A percentile compares a stretch with the other conserved stretches of the same genome.
These are phyloP conservation scores for Pollenia labialis DNA, from an alignment of 2,888 invertebrate species.

Conservation along the genomic window DNA sequence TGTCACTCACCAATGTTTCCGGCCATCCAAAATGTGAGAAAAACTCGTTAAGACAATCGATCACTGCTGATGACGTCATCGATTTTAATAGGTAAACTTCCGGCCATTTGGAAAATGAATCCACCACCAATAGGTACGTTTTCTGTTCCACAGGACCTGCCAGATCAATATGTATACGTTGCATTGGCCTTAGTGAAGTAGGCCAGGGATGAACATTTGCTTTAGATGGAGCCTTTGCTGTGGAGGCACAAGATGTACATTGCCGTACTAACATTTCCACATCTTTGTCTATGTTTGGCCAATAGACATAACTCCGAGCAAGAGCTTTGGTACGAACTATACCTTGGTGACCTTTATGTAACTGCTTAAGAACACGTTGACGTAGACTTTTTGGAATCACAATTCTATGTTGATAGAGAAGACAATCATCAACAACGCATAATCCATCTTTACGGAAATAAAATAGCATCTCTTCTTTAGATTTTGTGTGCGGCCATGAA, in stretches of 20 bases:
- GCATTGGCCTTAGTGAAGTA: conserved; percentile 43
- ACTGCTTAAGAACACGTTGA: conserved; percentile 60
- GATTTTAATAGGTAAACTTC: conserved; percentile 40
- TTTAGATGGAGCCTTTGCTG: conserved; percentile 39
- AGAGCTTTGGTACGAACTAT: conserved; percentile 76
- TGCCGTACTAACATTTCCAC: conserved; percentile 61
- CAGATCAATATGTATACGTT: conserved; percentile 58
- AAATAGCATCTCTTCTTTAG: not conserved
- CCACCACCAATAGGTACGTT: conserved; percentile 46
- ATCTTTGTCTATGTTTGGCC: conserved; percentile 76
- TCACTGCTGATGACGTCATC: conserved; percentile 45
- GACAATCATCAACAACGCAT: conserved; percentile 21
- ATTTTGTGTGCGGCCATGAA: not conserved
- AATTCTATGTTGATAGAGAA: conserved; percentile 38
- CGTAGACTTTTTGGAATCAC: conserved; percentile 20
- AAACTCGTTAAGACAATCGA: conserved; percentile 43
- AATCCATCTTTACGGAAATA: not conserved
- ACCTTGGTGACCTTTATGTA: conserved; percentile 76
- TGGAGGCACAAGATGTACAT: conserved; percentile 57
- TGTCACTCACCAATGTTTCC: conserved; percentile 69
- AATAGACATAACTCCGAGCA: conserved; percentile 76
- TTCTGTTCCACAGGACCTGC: conserved; percentile 53
- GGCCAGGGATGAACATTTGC: conserved; percentile 48
- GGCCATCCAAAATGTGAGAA: conserved; percentile 39
- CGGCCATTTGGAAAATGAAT: conserved; percentile 64